These are phyloP conservation scores for Porites evermanni DNA, from an alignment of 92 coral and sea anemone species.

Conservation along the genomic window DNA sequence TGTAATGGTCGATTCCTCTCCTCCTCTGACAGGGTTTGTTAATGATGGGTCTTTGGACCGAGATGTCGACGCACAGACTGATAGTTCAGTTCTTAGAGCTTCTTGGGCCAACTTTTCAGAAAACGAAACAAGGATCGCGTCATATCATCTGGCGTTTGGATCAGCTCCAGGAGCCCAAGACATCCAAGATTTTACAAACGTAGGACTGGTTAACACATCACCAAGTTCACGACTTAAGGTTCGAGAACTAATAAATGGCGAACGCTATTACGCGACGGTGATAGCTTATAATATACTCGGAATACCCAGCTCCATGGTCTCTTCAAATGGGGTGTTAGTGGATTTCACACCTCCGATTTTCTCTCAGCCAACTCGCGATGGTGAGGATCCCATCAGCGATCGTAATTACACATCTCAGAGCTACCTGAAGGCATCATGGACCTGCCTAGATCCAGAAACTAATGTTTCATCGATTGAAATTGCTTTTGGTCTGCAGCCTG, in stretches of 20 bases:
- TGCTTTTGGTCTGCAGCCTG: slow-evolving; percentile 87
- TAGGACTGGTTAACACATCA: slow-evolving; percentile 71
- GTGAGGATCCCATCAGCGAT: slow-evolving; percentile 24
- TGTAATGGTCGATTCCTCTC: slow-evolving; percentile 68
- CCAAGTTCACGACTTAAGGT: slow-evolving; percentile 76
- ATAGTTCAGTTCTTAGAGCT: slow-evolving; percentile 68
- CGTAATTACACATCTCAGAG: slow-evolving; percentile 37
- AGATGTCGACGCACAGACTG: slow-evolving; percentile 62
- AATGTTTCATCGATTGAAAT: slow-evolving; percentile 46
- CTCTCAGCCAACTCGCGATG: slow-evolving; percentile 58
- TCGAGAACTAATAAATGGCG: slow-evolving; percentile 66
- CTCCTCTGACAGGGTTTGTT: slow-evolving; percentile 73
- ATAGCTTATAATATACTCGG: slow-evolving; percentile 78
- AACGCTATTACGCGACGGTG: slow-evolving; percentile 75
- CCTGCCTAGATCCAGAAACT: slow-evolving; percentile 73
- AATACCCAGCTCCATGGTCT: slow-evolving; percentile 66
- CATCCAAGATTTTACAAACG: slow-evolving; percentile 75
- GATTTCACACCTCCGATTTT: slow-evolving; percentile 84
- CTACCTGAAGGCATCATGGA: slow-evolving; percentile 66
- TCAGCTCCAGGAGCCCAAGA: slow-evolving; percentile 67
- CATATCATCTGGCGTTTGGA: slow-evolving; percentile 79
- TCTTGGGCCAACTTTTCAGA: slow-evolving; percentile 78
- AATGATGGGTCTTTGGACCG: slow-evolving; percentile 62
- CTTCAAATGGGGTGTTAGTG: slow-evolving; percentile 81
- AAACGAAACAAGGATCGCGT: slow-evolving; percentile 63